These are phyloP conservation scores for Stictocephala bisonia DNA, from an alignment of 2,888 invertebrate genomes.

Conservation along the genomic window DNA sequence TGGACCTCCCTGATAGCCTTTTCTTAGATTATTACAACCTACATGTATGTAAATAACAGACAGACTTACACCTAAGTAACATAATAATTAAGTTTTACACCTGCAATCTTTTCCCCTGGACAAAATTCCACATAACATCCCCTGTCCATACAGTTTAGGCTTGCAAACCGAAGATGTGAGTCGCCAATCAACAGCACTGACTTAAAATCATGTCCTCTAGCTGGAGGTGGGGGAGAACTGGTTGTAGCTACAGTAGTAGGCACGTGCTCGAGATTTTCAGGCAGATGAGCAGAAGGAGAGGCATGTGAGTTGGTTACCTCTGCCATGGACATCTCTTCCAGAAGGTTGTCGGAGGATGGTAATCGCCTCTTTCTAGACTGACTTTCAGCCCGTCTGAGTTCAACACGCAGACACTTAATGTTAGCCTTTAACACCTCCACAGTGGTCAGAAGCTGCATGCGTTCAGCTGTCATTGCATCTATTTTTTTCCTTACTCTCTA, in stretches of 20 bases:
- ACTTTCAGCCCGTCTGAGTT: not conserved
- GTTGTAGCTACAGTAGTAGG: not conserved
- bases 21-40: too few relatives aligned
- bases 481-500: too few relatives aligned
- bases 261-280: not conserved
- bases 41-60: too few relatives aligned
- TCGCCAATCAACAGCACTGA: not conserved
- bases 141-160: too few relatives aligned
- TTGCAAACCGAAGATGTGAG: not conserved
- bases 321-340: not conserved
- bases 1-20: too few relatives aligned
- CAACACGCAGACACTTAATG: too few relatives aligned
- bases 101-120: not conserved
- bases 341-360: not conserved
- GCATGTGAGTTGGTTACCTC: not conserved
- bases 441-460: not conserved
- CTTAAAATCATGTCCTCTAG: not conserved
- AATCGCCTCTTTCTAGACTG: not conserved
- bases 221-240: not conserved
- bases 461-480: too few relatives aligned
- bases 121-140: too few relatives aligned
- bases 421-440: not conserved
- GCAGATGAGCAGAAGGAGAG: not conserved
- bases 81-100: too few relatives aligned
- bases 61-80: too few relatives aligned